Base-by-base conservation (phyloP, 2,113 vertebrate species). In the Megaptera novaeangliae region DNA sequence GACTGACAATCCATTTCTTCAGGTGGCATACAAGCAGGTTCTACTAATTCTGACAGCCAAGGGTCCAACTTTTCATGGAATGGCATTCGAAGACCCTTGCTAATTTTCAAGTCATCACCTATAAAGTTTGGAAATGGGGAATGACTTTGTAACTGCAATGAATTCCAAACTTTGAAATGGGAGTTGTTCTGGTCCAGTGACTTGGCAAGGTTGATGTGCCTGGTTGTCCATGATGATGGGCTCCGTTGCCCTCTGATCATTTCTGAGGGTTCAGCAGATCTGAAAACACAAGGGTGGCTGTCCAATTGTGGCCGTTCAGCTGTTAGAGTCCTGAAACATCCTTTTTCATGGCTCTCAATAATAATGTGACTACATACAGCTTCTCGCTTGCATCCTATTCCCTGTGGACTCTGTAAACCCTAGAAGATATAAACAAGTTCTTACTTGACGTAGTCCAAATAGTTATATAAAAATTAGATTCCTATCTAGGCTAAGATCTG, bases 361-460 rank as follows among this genome's bases (percentile, higher is more conserved):
- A 27, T 64, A 90, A 88, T 92, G 7, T 25, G 8, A 63, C 75
- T 88, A 34, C 98, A 92, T 36, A 97, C 90, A 96, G 96, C 91
- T 63, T 91, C 96, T n/a, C 86, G 75, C 13, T 13, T 39, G 55
- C 49, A 49, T n/a, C 69, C 64, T 90, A 96, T 71, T 91, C 64
- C 71, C 93, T 6, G 13, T 0, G 85, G 92, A 93, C 74, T 97
- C 98, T 97, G 98, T 46, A 98, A 98, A 95, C 0, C 97, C 25
- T 98, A 95, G 91, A 95, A 94, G 81, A 97, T 49, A 98, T 1
- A 55, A 97, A 88, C 6, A 59, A 1, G 11, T 93, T 95, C 23
- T 97, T 88, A 91, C 17, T 90, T 96, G 23, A 93, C 91, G 23
- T 63, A 71, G 9, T 82, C 36, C 68, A 72, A 94, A 93, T 29